Conservation (phyloP, 2,797 vertebrate genomes). For the Enteromius afrohamiltoni region DNA sequence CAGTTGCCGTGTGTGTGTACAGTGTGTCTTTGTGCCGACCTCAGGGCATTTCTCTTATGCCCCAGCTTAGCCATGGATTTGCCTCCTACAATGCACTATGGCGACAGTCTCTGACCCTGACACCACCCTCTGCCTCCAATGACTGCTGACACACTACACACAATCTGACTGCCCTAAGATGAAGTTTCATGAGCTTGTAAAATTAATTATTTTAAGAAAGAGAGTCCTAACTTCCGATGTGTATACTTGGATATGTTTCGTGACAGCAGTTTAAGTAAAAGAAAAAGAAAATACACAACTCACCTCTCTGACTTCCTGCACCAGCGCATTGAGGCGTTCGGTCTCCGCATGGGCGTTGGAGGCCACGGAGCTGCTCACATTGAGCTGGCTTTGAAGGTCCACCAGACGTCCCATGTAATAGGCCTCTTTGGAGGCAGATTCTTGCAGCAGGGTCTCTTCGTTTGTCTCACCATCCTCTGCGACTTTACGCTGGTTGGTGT, state of each 20-base stretch:
- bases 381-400: constrained; percentile 92
- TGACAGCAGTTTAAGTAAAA: not conserved
- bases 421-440: constrained; percentile 95
- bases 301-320: constrained; percentile 93
- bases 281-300: constrained; percentile 46
- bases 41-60: constrained; percentile 86
- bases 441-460: constrained; percentile 93
- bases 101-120: constrained; percentile 83
- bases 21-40: constrained; percentile 82
- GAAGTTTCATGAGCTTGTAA: not conserved
- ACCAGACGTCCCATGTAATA: constrained; percentile 90
- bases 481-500: constrained; percentile 94
- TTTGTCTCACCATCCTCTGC: constrained; percentile 95
- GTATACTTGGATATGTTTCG: not conserved
- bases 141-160: constrained; percentile 72
- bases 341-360: constrained; percentile 89
- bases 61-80: constrained; percentile 90
- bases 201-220: not conserved
- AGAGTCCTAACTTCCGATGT: not conserved
- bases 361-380: constrained; percentile 83
- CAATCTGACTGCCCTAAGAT: constrained; percentile 30
- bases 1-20: constrained; percentile 24
- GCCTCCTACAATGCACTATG: constrained; percentile 85
- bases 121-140: constrained; percentile 64
- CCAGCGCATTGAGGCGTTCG: constrained; percentile 83